Conservation (phyloP, 2,113 vertebrate genomes). For the Thomomys bottae region DNA sequence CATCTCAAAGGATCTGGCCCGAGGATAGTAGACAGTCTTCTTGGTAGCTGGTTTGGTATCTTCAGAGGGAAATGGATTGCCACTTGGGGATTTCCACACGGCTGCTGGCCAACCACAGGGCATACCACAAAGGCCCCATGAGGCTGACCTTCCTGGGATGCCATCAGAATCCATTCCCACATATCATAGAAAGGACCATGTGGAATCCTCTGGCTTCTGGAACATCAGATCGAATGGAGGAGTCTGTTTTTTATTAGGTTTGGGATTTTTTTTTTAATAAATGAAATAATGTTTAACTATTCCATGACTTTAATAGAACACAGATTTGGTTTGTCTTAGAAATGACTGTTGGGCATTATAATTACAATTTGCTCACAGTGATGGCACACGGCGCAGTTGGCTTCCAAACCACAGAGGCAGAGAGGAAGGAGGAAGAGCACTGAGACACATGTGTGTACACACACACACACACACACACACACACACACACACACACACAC, state of each 20-base stretch:
- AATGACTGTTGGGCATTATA: slow-evolving; percentile 66
- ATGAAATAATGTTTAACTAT: slow-evolving; percentile 67
- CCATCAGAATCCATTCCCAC: slow-evolving; percentile 64
- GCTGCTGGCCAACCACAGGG: slow-evolving; percentile 66
- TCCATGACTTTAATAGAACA: slow-evolving; percentile 69
- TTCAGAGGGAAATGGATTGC: slow-evolving; percentile 65
- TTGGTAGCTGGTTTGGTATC: neutral
- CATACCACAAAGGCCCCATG: slow-evolving; percentile 51
- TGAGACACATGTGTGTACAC: slow-evolving; percentile 22
- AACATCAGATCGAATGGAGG: slow-evolving; percentile 50
- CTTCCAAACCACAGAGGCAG: slow-evolving; percentile 64
- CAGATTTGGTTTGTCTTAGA: slow-evolving; percentile 61
- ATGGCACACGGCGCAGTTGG: slow-evolving; percentile 32
- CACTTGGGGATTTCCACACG: slow-evolving; percentile 65
- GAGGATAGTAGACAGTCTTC: neutral
- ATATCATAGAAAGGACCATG: slow-evolving; percentile 44
- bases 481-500: neutral
- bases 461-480: neutral
- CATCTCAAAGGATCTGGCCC: neutral
- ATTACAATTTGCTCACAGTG: slow-evolving; percentile 65
- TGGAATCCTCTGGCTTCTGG: slow-evolving; percentile 61
- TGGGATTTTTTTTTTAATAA: neutral
- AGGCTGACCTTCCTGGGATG: slow-evolving; percentile 62
- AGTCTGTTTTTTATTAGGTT: slow-evolving; percentile 73
- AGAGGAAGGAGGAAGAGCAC: slow-evolving; percentile 29